Evolutionary conservation across 1,140 invertebrate genomes (phyloP).

Genomic region (Drosophila carrolli): DNA sequence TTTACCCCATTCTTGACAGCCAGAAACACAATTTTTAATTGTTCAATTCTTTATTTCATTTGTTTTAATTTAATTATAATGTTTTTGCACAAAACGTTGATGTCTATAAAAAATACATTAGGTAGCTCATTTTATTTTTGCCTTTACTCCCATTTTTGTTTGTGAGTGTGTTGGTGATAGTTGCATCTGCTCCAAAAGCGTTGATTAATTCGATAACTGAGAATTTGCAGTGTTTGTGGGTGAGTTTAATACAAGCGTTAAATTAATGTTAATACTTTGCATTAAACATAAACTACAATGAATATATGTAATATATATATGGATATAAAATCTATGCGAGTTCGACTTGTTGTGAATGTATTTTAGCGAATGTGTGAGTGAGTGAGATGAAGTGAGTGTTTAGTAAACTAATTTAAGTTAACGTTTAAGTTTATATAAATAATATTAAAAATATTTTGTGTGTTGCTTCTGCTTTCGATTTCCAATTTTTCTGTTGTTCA

Average conservation of each 20-base stretch:
- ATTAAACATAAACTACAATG: constrained; percentile 35
- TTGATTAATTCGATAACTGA: constrained; percentile 25
- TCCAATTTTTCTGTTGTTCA: constrained; percentile 14
- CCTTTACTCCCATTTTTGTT: not conserved
- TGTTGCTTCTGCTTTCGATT: constrained; percentile 9
- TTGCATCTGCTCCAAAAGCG: constrained; percentile 3
- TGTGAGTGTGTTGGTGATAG: constrained; percentile 1
- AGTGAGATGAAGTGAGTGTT: constrained; percentile 33
- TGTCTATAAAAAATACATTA: constrained; percentile 46
- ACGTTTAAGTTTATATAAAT: constrained; percentile 49
- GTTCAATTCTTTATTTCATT: constrained; percentile 31
- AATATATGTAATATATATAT: constrained; percentile 29
- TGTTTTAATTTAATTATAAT: constrained; percentile 16
- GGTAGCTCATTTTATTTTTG: constrained; percentile 11
- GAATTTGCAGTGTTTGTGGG: constrained; percentile 31
- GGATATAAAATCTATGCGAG: constrained; percentile 67
- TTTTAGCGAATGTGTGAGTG: constrained; percentile 47
- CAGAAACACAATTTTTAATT: not conserved
- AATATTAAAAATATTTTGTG: constrained; percentile 62
- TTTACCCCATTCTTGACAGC: not conserved
- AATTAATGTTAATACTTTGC: constrained; percentile 62
- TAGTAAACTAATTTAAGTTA: constrained; percentile 57
- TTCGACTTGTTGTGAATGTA: constrained; percentile 48
- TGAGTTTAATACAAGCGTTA: constrained; percentile 17
- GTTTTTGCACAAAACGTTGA: constrained; percentile 31